Evolutionary conservation across 1,140 invertebrate species (phyloP).

Genomic region (Meteorus sp.): DNA sequence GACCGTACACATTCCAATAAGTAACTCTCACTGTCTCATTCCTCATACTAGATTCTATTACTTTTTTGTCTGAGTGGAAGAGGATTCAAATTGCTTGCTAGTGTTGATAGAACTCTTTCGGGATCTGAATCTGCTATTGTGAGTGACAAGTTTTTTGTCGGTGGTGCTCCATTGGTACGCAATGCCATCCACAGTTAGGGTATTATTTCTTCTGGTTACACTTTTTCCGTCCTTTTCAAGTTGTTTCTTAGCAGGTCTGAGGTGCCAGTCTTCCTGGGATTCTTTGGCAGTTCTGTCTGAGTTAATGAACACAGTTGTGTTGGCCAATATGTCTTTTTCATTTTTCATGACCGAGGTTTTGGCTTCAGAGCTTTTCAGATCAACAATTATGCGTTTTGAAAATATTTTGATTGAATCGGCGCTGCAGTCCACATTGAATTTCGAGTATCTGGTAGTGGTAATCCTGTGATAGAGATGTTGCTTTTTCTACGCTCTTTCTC

Average conservation of each 20-base stretch:
- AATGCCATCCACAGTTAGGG: neutral
- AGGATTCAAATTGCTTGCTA: neutral
- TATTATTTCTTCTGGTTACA: neutral
- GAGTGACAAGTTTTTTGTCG: neutral
- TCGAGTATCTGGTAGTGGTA: neutral
- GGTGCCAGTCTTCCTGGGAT: neutral
- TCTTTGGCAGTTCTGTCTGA: neutral
- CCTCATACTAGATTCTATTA: neutral
- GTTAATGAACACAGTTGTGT: neutral
- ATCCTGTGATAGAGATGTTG: neutral
- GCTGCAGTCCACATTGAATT: conserved; percentile 3
- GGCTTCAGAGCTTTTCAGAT: conserved; percentile 1
- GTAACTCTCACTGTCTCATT: neutral
- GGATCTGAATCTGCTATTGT: neutral
- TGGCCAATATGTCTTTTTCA: neutral
- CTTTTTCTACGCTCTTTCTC: conserved; percentile 7
- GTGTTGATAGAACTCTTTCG: neutral
- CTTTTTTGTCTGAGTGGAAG: neutral
- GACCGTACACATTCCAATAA: neutral
- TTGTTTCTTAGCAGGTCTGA: neutral
- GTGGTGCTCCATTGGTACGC: neutral
- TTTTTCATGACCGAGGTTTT: neutral
- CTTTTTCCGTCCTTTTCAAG: conserved; percentile 3
- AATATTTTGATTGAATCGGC: neutral
- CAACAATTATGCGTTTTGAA: neutral